Evolutionary conservation across 1,140 invertebrate genomes (phyloP).

Genomic region (Nymphalis io): DNA sequence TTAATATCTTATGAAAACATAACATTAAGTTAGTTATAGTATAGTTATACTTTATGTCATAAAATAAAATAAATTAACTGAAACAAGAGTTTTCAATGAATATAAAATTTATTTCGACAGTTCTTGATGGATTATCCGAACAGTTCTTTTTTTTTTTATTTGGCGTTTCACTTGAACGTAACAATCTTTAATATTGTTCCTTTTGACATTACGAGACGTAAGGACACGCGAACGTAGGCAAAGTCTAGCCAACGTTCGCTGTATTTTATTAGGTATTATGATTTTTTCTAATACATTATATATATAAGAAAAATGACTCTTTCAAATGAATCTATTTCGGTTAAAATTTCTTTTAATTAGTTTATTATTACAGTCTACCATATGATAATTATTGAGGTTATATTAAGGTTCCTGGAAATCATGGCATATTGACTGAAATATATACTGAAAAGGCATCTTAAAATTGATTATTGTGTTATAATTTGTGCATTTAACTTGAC

Average conservation of each 20-base stretch:
- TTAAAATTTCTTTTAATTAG: constrained; percentile 19
- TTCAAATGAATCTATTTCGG: constrained; percentile 8
- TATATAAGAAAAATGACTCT: neutral
- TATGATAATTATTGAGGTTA: constrained; percentile 65
- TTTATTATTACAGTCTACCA: constrained; percentile 34
- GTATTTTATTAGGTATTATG: constrained; percentile 69
- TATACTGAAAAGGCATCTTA: constrained; percentile 36
- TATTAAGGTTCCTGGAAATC: constrained; percentile 45
- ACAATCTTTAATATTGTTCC: constrained; percentile 40
- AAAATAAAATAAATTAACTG: no score
- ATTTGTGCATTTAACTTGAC: constrained; percentile 40
- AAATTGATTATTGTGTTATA: constrained; percentile 5
- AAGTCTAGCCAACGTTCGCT: constrained; percentile 69
- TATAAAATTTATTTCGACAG: neutral
- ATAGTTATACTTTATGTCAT: no score
- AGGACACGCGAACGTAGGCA: constrained; percentile 78
- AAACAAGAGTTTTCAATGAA: neutral
- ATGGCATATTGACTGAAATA: constrained; percentile 66
- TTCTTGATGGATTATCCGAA: neutral
- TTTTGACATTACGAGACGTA: constrained; percentile 73
- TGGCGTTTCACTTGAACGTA: neutral
- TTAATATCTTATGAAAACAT: no score
- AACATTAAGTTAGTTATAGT: no score
- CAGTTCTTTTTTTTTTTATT: neutral
- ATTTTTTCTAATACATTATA: constrained; percentile 27